Base-by-base conservation (phyloP, 2,113 vertebrate genomes). In the Nothoprocta pentlandii region DNA sequence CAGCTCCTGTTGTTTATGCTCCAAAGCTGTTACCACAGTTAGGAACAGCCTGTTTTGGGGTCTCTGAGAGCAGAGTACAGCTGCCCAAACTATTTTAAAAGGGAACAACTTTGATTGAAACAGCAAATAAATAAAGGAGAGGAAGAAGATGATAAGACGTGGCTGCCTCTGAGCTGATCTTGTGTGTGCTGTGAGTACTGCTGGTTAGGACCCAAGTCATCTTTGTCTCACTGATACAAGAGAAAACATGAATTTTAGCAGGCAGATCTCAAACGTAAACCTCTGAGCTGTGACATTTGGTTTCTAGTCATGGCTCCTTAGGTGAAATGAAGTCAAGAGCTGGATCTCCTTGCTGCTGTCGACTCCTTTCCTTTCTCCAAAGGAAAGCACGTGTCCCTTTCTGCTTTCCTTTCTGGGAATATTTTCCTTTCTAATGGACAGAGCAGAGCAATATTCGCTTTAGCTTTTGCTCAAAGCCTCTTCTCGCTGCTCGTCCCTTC, bases 1-100 rank as follows among this genome's bases (percentile, higher is more conserved):
- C 83, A 92, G 80, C 92, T 93, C 80, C 82, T 92, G 1, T n/a
- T 92, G 69, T 92, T 90, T 49, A 25, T 88, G 10, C 49, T 87
- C 2, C 1, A 62, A 41, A 80, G 51, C 44, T 89, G 7, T 79
- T 73, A 30, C 22, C 28, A 36, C 39, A 87, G 1, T 13, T 63
- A 69, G 75, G 64, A 39, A 51, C 34, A 64, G 54, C 25, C 44
- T 61, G 1, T 56, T 56, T 44, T 78, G 42, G 74, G 25, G 25
- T 46, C 30, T 85, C 49, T 58, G 74, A 61, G 58, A 59, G 90
- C 92, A 42, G 80, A 74, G 41, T 69, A 28, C 61, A 83, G 76
- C 69, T 88, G 61, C 77, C 46, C 32, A 81, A 51, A 92, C 63
- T 85, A 68, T 70, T 93, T 90, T 86, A 80, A 54, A 78, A 84